A percentile compares a stretch with the other conserved stretches of the same genome.
These are phyloP conservation scores for Drosophila ambigua DNA, from an alignment of 1,140 invertebrate genomes.

Conservation along the genomic window DNA sequence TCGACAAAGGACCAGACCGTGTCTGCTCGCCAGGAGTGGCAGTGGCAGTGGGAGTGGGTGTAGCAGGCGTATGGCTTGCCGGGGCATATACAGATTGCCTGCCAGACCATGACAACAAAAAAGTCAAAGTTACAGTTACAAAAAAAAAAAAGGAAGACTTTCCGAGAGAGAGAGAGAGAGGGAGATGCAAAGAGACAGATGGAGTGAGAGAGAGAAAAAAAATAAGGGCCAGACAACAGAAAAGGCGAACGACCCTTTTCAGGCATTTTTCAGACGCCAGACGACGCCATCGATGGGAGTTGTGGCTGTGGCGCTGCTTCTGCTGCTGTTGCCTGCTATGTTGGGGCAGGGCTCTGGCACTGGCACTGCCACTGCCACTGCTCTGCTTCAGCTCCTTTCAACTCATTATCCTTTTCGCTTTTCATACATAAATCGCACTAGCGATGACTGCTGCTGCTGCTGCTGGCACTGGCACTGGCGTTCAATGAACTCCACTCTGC, in stretches of 20 bases:
- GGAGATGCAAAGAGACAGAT: background rate
- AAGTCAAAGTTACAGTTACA: constrained; percentile 32
- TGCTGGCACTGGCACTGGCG: constrained; percentile 40
- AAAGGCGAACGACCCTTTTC: constrained; percentile 83
- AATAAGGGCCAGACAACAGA: constrained; percentile 77
- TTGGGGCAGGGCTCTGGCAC: constrained; percentile 68
- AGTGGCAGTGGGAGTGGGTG: background rate
- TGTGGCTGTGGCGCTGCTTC: constrained; percentile 17
- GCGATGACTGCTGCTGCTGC: constrained; percentile 18
- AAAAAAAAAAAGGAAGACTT: constrained; percentile 15
- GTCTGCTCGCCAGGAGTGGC: constrained; percentile 9
- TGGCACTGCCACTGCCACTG: constrained; percentile 22
- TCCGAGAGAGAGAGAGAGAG: constrained; percentile 3
- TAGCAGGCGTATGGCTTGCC: constrained; percentile 2
- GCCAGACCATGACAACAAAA: constrained; percentile 57
- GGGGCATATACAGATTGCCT: constrained; percentile 22
- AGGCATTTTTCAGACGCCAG: constrained; percentile 66
- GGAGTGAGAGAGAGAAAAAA: constrained; percentile 52
- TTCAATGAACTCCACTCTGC: constrained; percentile 80
- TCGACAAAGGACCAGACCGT: constrained; percentile 54
- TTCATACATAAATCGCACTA: constrained; percentile 80
- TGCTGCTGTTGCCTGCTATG: constrained; percentile 50
- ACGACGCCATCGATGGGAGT: constrained; percentile 60
- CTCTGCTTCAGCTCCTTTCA: constrained; percentile 39
- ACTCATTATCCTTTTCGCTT: constrained; percentile 83